Evolutionary conservation across 2,113 vertebrate species (phyloP).

Genomic region (Atrichornis clamosus): DNA sequence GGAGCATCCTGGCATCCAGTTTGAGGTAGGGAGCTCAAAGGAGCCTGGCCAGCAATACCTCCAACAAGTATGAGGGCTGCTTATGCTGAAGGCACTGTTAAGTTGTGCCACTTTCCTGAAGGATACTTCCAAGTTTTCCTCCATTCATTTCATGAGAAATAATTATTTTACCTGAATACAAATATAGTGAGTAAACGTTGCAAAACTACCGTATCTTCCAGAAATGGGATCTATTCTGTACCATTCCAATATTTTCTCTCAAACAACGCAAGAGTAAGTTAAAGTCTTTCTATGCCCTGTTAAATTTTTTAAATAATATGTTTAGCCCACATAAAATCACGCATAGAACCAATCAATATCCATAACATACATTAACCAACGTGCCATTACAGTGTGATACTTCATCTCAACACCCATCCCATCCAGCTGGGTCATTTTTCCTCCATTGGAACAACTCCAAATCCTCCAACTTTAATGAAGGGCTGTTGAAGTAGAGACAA

Average conservation of each 20-base stretch:
- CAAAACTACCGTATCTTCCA: background rate
- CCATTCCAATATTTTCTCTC: background rate
- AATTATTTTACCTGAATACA: background rate
- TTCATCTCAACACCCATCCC: constrained; percentile 13
- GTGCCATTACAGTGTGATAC: background rate
- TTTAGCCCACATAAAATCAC: background rate
- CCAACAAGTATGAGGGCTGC: background rate
- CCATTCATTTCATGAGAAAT: background rate
- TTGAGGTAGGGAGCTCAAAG: background rate
- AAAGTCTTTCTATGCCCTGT: background rate
- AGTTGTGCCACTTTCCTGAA: background rate
- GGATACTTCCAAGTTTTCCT: background rate
- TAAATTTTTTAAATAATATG: background rate
- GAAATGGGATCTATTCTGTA: background rate
- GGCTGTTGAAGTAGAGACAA: constrained; percentile 1
- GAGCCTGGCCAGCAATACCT: background rate
- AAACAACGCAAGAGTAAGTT: background rate
- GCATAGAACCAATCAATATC: background rate
- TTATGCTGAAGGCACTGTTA: background rate
- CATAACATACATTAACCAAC: background rate
- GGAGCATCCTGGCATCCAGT: background rate
- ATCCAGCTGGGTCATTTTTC: background rate
- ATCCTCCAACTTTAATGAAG: background rate
- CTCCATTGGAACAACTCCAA: background rate
- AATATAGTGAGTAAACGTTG: background rate